A percentile compares a stretch with the other conserved stretches of the same genome.
These are phyloP conservation scores for Drosophila vallismaia DNA, from an alignment of 2,888 invertebrate species.

Conservation along the genomic window DNA sequence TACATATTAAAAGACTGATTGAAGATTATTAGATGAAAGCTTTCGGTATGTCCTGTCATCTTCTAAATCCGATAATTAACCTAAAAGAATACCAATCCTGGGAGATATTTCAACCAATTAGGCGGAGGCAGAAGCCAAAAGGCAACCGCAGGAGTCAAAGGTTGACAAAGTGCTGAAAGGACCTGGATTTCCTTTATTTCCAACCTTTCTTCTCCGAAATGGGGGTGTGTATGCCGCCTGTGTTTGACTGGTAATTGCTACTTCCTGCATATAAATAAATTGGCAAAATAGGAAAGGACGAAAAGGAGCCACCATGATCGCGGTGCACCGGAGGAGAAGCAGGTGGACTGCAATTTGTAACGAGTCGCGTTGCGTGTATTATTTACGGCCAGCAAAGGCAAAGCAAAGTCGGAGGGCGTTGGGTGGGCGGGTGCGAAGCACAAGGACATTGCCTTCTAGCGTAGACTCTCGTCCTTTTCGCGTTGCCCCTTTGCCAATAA, in stretches of 20 bases:
- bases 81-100: slow-evolving; percentile 22
- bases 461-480: slow-evolving; percentile 60
- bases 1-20: background rate
- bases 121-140: slow-evolving; percentile 20
- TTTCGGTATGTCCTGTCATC: background rate
- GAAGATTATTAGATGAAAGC: background rate
- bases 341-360: slow-evolving; percentile 73
- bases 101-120: slow-evolving; percentile 45
- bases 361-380: slow-evolving; percentile 75
- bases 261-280: slow-evolving; percentile 65
- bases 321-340: background rate
- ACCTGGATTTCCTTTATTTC: slow-evolving; percentile 4
- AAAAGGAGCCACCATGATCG: background rate
- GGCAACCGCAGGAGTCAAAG: slow-evolving; percentile 19
- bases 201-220: slow-evolving; percentile 1
- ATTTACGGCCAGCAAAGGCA: slow-evolving; percentile 59
- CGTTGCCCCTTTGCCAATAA: slow-evolving; percentile 67
- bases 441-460: slow-evolving; percentile 62
- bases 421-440: slow-evolving; percentile 14
- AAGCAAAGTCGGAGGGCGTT: too few species aligned
- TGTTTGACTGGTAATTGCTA: slow-evolving; percentile 65
- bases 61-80: slow-evolving; percentile 33
- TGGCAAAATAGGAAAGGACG: slow-evolving; percentile 44
- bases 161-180: slow-evolving; percentile 41
- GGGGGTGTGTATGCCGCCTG: slow-evolving; percentile 32